Conservation (phyloP, 2,113 vertebrate genomes). For the Ondatra zibethicus region DNA sequence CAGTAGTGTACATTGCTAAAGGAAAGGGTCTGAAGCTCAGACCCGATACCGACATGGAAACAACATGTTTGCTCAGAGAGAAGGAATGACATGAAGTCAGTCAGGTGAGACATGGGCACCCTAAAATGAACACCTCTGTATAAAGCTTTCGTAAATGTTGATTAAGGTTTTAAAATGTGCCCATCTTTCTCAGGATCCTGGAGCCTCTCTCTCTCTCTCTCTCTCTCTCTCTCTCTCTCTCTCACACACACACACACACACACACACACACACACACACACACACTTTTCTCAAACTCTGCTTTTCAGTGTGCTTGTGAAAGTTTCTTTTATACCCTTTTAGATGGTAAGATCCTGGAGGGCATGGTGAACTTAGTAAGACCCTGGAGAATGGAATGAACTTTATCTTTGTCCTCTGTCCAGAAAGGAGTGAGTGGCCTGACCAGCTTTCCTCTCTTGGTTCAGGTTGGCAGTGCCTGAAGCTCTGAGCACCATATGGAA, state of each 20-base stretch:
- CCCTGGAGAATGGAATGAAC: background rate
- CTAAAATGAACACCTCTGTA: background rate
- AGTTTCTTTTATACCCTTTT: background rate
- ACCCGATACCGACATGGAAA: background rate
- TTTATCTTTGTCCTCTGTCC: background rate
- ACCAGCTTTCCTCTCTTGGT: conserved; percentile 3
- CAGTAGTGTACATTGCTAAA: background rate
- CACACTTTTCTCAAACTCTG: background rate
- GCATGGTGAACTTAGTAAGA: background rate
- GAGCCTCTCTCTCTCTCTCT: background rate
- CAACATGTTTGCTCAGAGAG: background rate
- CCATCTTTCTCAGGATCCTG: background rate
- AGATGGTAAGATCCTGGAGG: background rate
- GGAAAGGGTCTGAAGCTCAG: background rate
- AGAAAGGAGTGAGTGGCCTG: background rate
- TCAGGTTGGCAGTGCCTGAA: conserved; percentile 85
- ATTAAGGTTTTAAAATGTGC: background rate
- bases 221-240: background rate
- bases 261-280: background rate
- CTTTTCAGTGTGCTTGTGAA: background rate
- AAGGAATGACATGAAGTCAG: background rate
- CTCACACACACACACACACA: background rate
- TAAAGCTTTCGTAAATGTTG: background rate
- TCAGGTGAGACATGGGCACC: background rate
- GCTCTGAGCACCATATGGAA: conserved; percentile 89